phyloP scores from a whole-genome alignment of 2,113 vertebrate genomes.

The Cololabis saira region DNA sequence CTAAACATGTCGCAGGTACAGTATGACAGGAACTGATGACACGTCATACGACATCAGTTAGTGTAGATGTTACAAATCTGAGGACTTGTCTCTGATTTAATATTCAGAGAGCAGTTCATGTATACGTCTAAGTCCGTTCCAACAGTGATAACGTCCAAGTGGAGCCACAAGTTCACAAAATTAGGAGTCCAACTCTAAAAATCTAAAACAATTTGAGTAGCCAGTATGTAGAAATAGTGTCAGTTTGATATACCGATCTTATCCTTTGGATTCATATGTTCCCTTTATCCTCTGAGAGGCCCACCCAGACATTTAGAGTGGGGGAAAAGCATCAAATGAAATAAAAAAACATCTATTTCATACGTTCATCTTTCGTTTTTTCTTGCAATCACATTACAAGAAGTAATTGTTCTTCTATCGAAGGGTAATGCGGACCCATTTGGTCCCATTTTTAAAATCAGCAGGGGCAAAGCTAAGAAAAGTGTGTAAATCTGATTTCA shows the following conservation, averaged over 20 bases:
- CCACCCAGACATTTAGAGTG: neutral
- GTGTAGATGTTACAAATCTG: too few relatives aligned
- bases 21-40: too few relatives aligned
- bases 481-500: slow-evolving; percentile 48
- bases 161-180: too few relatives aligned
- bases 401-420: slow-evolving; percentile 40
- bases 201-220: too few relatives aligned
- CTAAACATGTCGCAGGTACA: too few relatives aligned
- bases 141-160: too few relatives aligned
- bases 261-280: slow-evolving; percentile 5
- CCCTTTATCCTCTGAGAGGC: neutral
- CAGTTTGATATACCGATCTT: slow-evolving; percentile 20
- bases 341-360: too few relatives aligned
- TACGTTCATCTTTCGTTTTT: neutral
- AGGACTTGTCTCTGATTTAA: too few relatives aligned
- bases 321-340: slow-evolving; percentile 22
- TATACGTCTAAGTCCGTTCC: too few relatives aligned
- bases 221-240: too few relatives aligned
- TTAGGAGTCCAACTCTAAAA: slow-evolving; percentile 3
- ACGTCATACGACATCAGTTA: too few relatives aligned
- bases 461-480: slow-evolving; percentile 34
- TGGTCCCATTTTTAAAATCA: slow-evolving; percentile 44
- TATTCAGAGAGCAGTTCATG: too few relatives aligned
- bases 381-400: slow-evolving; percentile 14
- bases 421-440: slow-evolving; percentile 22